Conservation (phyloP, 2,797 vertebrate species). For the Falco columbarius region DNA sequence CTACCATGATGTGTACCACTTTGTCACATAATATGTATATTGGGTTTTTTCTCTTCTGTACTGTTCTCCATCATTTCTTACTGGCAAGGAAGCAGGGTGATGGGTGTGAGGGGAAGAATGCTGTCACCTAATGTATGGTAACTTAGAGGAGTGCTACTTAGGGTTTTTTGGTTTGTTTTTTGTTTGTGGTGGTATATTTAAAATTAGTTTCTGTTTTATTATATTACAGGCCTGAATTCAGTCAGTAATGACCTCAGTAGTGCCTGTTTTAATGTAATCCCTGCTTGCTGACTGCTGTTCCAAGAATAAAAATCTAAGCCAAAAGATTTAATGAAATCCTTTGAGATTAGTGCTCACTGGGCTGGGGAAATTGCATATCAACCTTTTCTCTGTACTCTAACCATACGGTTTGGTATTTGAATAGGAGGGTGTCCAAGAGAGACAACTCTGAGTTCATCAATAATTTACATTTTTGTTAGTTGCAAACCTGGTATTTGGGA, state of each 20-base stretch:
- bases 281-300: slow-evolving; percentile 68
- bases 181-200: not conserved
- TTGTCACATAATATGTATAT: not conserved
- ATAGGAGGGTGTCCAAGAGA: slow-evolving; percentile 54
- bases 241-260: slow-evolving; percentile 67
- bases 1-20: not conserved
- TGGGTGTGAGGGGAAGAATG: not conserved
- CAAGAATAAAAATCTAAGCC: slow-evolving; percentile 77
- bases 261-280: slow-evolving; percentile 69
- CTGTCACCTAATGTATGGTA: not conserved
- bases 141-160: not conserved
- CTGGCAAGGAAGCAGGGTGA: not conserved
- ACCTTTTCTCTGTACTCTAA: slow-evolving; percentile 52
- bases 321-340: slow-evolving; percentile 76
- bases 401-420: slow-evolving; percentile 49
- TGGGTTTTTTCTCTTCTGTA: not conserved
- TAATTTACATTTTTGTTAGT: slow-evolving; percentile 75
- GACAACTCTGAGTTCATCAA: slow-evolving; percentile 60
- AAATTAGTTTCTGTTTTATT: slow-evolving; percentile 49
- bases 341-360: slow-evolving; percentile 70
- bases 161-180: accelerated
- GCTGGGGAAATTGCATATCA: slow-evolving; percentile 63
- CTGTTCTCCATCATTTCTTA: not conserved
- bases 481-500: slow-evolving; percentile 62
- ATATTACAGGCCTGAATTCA: slow-evolving; percentile 46